phyloP scores from a whole-genome alignment of 2,888 invertebrate species.

The Meteorus cinctellus region DNA sequence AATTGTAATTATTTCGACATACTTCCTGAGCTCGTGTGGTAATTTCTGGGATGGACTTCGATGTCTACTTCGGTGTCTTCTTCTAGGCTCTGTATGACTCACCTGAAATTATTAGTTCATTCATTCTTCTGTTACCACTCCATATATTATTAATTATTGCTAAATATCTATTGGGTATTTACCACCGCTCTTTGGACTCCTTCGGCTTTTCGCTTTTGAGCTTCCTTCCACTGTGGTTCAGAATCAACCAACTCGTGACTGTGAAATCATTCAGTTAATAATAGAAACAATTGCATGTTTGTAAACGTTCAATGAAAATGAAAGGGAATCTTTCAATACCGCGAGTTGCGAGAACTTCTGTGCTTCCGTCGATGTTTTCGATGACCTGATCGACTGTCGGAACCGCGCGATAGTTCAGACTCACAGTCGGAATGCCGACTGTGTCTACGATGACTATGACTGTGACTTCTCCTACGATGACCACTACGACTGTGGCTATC shows the following conservation, averaged over 20 bases:
- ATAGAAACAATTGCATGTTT: not conserved
- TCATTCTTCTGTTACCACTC: not conserved
- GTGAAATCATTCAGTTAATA: conserved; percentile 42
- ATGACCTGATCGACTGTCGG: conserved; percentile 81
- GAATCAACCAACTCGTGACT: conserved; percentile 87
- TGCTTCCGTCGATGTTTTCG: conserved; percentile 83
- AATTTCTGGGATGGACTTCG: conserved; percentile 71
- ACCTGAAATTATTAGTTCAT: conserved; percentile 50
- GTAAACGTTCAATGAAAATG: not conserved
- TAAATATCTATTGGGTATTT: conserved; percentile 52
- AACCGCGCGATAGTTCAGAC: conserved; percentile 90
- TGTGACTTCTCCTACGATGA: conserved; percentile 83
- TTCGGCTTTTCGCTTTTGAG: conserved; percentile 83
- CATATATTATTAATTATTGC: conserved; percentile 2
- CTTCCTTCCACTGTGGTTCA: conserved; percentile 91
- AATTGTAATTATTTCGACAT: conserved; percentile 48
- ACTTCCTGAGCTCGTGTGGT: conserved; percentile 71
- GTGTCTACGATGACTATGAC: conserved; percentile 85
- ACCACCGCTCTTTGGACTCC: conserved; percentile 72
- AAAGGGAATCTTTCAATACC: conserved; percentile 55
- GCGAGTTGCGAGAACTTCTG: conserved; percentile 83
- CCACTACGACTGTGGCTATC: conserved; percentile 81
- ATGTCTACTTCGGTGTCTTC: conserved; percentile 70
- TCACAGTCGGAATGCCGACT: conserved; percentile 90
- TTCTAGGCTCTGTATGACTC: conserved; percentile 66